phyloP scores from a whole-genome alignment of 2,113 vertebrate species.

The Stigmatopora argus region DNA sequence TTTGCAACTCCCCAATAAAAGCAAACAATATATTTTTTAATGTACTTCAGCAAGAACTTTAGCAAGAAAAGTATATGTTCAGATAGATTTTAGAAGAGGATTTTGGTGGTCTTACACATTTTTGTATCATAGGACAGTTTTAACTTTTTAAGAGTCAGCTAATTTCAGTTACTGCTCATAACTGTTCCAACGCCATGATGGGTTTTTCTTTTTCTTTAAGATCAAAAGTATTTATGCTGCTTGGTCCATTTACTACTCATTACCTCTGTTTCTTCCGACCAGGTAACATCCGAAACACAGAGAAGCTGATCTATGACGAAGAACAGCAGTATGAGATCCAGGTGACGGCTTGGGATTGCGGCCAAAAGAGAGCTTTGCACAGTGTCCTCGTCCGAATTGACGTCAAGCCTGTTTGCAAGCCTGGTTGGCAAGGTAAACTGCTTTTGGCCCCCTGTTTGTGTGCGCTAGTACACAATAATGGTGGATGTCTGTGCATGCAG shows the following conservation, averaged over 20 bases:
- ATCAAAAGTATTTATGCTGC: neutral
- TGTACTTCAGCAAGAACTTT: neutral
- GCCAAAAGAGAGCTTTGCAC: conserved; percentile 84
- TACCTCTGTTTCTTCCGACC: neutral
- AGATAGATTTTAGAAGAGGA: neutral
- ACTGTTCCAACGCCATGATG: too few species aligned
- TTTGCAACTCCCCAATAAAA: neutral
- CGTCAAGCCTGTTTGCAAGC: conserved; percentile 92
- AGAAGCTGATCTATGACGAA: conserved; percentile 87
- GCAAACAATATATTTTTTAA: neutral
- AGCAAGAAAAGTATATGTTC: neutral
- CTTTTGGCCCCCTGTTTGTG: conserved; percentile 1
- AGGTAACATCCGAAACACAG: conserved; percentile 96
- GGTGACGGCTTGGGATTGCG: conserved; percentile 92
- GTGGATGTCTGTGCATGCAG: conserved; percentile 3
- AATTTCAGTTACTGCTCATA: too few species aligned
- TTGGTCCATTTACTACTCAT: neutral
- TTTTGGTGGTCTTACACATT: too few species aligned
- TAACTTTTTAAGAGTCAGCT: too few species aligned
- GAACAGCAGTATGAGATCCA: conserved; percentile 86
- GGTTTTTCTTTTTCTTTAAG: too few species aligned
- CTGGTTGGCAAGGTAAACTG: conserved; percentile 91
- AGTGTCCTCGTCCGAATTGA: conserved; percentile 82
- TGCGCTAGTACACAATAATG: neutral
- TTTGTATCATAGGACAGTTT: too few species aligned